Percentiles rank a stretch among this genome's conserved stretches.
These are phyloP conservation scores for Cantharis lateralis DNA, from an alignment of 2,888 invertebrate species.

Conservation along the genomic window DNA sequence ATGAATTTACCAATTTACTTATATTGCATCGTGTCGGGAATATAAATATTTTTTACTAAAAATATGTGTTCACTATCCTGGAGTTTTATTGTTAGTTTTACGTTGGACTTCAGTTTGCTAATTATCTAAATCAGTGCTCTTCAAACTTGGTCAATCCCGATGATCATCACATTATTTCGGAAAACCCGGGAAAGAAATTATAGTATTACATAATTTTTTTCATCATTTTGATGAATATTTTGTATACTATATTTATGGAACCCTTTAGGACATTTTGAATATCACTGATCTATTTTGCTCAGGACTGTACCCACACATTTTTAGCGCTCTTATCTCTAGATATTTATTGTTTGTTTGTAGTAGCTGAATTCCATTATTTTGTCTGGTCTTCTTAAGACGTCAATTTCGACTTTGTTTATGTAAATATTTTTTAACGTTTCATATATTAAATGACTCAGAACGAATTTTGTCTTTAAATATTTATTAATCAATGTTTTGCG, in stretches of 20 bases:
- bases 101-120: background rate
- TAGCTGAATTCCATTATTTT: background rate
- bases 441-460: background rate
- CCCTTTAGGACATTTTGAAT: too few species aligned
- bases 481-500: background rate
- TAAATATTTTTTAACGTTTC: background rate
- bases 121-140: too few species aligned
- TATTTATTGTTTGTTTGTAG: background rate
- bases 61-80: background rate
- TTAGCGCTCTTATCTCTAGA: background rate
- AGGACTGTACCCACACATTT: background rate
- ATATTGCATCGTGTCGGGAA: background rate
- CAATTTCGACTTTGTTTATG: background rate
- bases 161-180: too few species aligned
- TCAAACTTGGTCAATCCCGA: too few species aligned
- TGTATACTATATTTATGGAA: too few species aligned
- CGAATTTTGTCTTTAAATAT: background rate
- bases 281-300: too few species aligned
- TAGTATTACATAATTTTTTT: too few species aligned
- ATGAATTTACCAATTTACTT: constrained; percentile 4
- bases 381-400: background rate
- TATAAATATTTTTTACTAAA: background rate
- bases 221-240: too few species aligned
- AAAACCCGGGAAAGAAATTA: too few species aligned
- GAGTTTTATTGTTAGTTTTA: background rate